A percentile compares a stretch with the other conserved stretches of the same genome.
These are phyloP conservation scores for Pterostichus niger DNA, from an alignment of 2,888 invertebrate genomes.

Conservation along the genomic window DNA sequence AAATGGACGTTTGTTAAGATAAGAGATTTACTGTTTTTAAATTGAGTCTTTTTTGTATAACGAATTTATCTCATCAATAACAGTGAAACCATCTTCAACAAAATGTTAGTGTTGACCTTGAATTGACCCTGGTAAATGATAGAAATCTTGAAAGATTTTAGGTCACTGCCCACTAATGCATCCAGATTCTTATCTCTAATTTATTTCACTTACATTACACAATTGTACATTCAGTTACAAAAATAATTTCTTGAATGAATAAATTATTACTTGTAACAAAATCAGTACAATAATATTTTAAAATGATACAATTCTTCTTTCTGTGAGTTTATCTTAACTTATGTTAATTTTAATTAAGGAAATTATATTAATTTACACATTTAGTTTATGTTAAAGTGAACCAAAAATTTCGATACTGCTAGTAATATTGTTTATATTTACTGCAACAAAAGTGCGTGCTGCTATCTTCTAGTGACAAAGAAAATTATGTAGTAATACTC, in stretches of 20 bases:
- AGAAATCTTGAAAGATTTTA: slow-evolving; percentile 43
- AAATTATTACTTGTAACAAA: no score
- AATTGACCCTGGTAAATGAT: slow-evolving; percentile 45
- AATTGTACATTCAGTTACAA: neutral
- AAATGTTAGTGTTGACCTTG: slow-evolving; percentile 38
- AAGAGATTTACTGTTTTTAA: slow-evolving; percentile 40
- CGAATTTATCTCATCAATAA: slow-evolving; percentile 25
- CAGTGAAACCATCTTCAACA: slow-evolving; percentile 17
- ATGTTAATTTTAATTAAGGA: no score
- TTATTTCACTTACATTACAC: slow-evolving; percentile 37
- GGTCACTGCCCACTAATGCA: slow-evolving; percentile 50
- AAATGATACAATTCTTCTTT: no score
- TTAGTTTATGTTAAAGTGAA: no score
- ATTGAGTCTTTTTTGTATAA: slow-evolving; percentile 22
- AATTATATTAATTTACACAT: no score
- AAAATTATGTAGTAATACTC: slow-evolving; percentile 6
- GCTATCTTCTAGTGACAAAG: neutral
- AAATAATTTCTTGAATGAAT: no score
- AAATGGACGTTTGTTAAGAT: neutral
- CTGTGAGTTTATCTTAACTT: no score
- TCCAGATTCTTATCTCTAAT: slow-evolving; percentile 36
- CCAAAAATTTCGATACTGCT: no score
- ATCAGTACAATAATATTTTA: no score
- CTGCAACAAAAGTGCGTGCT: neutral
- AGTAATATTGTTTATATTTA: neutral